Evolutionary conservation across 2,888 invertebrate genomes (phyloP), one percentile per base, ranked within the genome.

Genomic region (Julus scandinavius): DNA sequence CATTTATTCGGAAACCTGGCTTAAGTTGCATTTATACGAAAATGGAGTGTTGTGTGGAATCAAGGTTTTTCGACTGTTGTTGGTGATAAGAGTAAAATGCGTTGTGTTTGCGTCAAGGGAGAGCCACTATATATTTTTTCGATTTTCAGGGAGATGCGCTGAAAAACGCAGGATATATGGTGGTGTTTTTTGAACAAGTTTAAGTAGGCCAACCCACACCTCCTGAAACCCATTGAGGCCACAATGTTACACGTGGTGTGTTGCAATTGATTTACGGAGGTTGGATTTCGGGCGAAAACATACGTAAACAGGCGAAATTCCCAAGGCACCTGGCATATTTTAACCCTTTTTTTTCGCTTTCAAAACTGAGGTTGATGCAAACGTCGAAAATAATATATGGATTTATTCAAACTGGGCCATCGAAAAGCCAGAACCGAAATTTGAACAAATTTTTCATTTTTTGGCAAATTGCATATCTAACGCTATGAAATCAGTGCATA

Each of bases 191-290:
- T 72, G 72, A 72, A 72, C 72, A 72, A 29, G 72, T 72, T 72
- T 72, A 72, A 72, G 72, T 72, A 72, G 72, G 72, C 72, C 72
- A 72, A 72, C 72, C 72, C 72, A 72, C 72, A 72, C 72, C 72
- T 72, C 72, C 72, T 29, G 20, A 72, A 72, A 72, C 72, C 29
- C 72, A 72, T 72, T 72, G 72, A 72, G 72, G 72, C 29, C 72
- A 72, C 72, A 29, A 72, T 72, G 63, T 54, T 6, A 63, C 45
- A 17, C 63, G n/a, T 63, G 63, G n/a, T 63, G 63, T 63, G 72
- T 72, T 72, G 72, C 72, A 72, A 72, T 72, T 72, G 72, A 72
- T 72, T 72, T 29, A 72, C 72, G 72, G 72, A 20, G 72, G 72
- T 20, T 72, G 72, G 20, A 7, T 72, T n/a, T 72, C 72, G 72